phyloP scores from a whole-genome alignment of 2,888 invertebrate species.

The Chydorus sphaericus region DNA sequence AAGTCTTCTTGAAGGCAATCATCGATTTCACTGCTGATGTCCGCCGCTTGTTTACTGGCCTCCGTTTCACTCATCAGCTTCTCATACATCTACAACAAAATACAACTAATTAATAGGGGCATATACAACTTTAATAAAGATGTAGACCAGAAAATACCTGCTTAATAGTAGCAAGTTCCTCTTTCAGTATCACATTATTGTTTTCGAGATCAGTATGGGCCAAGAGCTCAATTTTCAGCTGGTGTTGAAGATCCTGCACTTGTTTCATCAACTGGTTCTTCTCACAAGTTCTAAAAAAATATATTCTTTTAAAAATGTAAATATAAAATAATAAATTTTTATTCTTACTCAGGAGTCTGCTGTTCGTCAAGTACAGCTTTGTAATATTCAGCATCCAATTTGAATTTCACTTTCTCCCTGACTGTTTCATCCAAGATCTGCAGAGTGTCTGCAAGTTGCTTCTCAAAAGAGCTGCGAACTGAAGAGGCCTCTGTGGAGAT shows the following conservation, averaged over 20 bases:
- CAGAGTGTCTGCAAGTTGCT: slow-evolving; percentile 78
- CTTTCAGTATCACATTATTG: slow-evolving; percentile 72
- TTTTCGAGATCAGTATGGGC: slow-evolving; percentile 90
- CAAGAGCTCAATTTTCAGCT: slow-evolving; percentile 84
- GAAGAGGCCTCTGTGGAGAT: slow-evolving; percentile 74
- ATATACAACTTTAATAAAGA: neutral
- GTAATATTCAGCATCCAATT: slow-evolving; percentile 77
- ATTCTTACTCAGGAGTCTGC: slow-evolving; percentile 50
- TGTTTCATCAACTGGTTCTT: slow-evolving; percentile 55
- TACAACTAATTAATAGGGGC: neutral
- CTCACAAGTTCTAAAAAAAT: too few species aligned
- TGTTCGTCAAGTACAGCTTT: slow-evolving; percentile 71
- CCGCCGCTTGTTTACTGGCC: slow-evolving; percentile 71
- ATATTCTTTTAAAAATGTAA: too few species aligned
- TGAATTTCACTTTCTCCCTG: slow-evolving; percentile 79
- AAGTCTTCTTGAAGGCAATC: slow-evolving; percentile 82
- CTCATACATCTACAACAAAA: slow-evolving; percentile 45
- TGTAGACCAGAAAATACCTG: slow-evolving; percentile 23
- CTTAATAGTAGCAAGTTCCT: slow-evolving; percentile 77
- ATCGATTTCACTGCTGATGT: slow-evolving; percentile 90
- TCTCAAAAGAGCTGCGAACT: slow-evolving; percentile 82
- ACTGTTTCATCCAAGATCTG: slow-evolving; percentile 82
- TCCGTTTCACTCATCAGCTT: slow-evolving; percentile 82
- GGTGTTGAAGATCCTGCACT: slow-evolving; percentile 67
- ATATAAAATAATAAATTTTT: neutral